Conservation (phyloP, 1,140 invertebrate species). For the Dreissena rostriformis region DNA sequence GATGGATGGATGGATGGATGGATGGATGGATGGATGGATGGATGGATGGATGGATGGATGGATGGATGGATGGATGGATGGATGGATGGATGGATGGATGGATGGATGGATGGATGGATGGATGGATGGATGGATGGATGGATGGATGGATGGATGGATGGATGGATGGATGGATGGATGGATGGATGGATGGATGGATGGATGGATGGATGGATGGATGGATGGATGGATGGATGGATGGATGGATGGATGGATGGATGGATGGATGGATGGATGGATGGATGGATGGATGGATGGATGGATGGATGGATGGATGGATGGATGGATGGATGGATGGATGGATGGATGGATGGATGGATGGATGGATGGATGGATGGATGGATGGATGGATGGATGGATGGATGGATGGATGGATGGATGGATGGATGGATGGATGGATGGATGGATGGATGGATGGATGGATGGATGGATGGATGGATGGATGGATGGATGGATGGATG, state of each 20-base stretch:
- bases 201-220: conserved; percentile 4
- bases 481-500: conserved; percentile 4
- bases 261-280: conserved; percentile 4
- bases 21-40: conserved; percentile 4
- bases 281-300: conserved; percentile 4
- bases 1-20: conserved; percentile 4
- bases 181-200: conserved; percentile 4
- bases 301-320: conserved; percentile 4
- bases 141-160: conserved; percentile 4
- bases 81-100: conserved; percentile 4
- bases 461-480: conserved; percentile 4
- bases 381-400: conserved; percentile 4
- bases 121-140: conserved; percentile 4
- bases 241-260: conserved; percentile 4
- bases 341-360: conserved; percentile 4
- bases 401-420: conserved; percentile 4
- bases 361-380: conserved; percentile 4
- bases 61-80: conserved; percentile 4
- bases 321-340: conserved; percentile 4
- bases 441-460: conserved; percentile 4
- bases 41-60: conserved; percentile 4
- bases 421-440: conserved; percentile 4
- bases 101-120: conserved; percentile 4
- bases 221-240: conserved; percentile 4
- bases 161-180: conserved; percentile 4